Evolutionary conservation across 2,113 vertebrate species (phyloP), one percentile per base, ranked within the genome.

Genomic region (Actinemys pallida): DNA sequence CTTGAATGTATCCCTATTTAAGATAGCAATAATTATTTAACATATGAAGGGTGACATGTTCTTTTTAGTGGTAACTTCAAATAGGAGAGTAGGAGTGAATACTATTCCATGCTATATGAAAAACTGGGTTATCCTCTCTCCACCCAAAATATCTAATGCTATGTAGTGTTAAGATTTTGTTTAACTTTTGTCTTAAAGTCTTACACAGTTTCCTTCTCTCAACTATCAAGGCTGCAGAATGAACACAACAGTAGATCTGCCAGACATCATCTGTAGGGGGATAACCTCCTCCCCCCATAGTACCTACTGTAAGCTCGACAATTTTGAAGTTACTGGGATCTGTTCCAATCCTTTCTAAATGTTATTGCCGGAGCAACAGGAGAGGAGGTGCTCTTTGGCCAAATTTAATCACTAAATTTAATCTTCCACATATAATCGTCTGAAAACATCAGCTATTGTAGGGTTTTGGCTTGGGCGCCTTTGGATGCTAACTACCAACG

Each of bases 341-440:
- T 45, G 82, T 87, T 65, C 93, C 94, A 90, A 81, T 92, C 96
- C 95, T 94, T 98, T 97, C 93, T 90, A 95, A 97, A 96, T 92
- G 87, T 95, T 96, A 92, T 92, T 81, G 83, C 91, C 91, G 2
- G 19, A 93, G 69, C 93, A 92, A 92, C 91, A 97, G 86, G 65
- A 93, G 84, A 80, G 87, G 53, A 80, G 81, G 83, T 91, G 90
- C 92, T 95, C 95, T 93, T 92, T 97, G 94, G 89, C 49, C 93
- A 79, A 83, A 91, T 97, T 97, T 97, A 96, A 97, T 97, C 96
- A 90, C 84, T 79, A 86, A 90, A 97, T 94, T 89, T 93, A 96
- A 95, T 89, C 83, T 98, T 96, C 93, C 81, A 92, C 88, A 72
- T 72, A 72, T 94, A 96, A 95, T 89, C 84, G 97, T 96, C 93